Evolutionary conservation across 2,888 invertebrate species (phyloP), one percentile per base, ranked within the genome.

Genomic region (Coenonympha arcania): DNA sequence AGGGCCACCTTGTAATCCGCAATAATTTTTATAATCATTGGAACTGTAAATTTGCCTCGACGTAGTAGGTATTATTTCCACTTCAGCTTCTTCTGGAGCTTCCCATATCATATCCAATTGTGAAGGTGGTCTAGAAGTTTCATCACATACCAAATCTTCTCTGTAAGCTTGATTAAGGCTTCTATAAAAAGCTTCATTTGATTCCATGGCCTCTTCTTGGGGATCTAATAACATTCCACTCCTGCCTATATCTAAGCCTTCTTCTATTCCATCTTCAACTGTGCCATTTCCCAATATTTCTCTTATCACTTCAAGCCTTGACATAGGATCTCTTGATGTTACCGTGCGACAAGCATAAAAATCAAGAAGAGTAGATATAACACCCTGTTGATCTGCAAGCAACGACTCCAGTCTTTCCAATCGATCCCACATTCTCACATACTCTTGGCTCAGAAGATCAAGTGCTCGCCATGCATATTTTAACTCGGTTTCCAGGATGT

Each of bases 381-480:
- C 95, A 62, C 93, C 93, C 74, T 96, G 96, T 75, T 96, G 96
- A 70, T 96, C 95, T 73, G 92, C 91, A 2, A 96, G 89, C 54
- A 96, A 88, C 16, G 93, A 90, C 73, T 96, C 96, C 20, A 96
- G 84, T 74, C 95, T 94, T 69, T 96, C 96, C 53, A 96, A 84
- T 36, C 95, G 88, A 68, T 94, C 94, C 95, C 96, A 96, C 93
- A 96, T 96, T 73, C 95, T 93, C 45, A 95, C 93, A 68, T 96
- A 96, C 73, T 96, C 96, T 68, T 94, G 94, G 30, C 95, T 95
- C 24, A 96, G 89, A 45, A 96, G 88, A 71, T 96, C 96, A 48
- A 96, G 87, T 2, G 96, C 95, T 58, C 95, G 89, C 96, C 96
- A 96, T 13, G 96, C 96, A 71, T 95, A 95, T 69, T 95, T 93